phyloP scores from a whole-genome alignment of 2,888 invertebrate genomes.

The Rhagonycha lutea region DNA sequence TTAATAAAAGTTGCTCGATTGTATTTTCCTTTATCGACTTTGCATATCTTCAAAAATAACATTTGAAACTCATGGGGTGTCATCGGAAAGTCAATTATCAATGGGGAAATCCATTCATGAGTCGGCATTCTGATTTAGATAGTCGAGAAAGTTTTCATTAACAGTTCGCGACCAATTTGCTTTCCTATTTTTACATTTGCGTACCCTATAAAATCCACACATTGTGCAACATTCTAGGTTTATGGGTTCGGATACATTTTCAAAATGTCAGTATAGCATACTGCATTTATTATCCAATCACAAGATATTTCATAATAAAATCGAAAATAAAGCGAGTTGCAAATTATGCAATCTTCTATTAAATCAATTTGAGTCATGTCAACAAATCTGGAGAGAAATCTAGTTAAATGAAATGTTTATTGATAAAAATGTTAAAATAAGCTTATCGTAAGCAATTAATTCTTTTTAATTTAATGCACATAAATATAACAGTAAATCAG shows the following conservation, averaged over 20 bases:
- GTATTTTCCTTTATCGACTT: too few relatives aligned
- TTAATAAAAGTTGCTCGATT: not conserved
- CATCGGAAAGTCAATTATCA: not conserved
- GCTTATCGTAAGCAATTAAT: not conserved
- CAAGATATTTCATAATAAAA: not conserved
- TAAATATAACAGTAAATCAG: slow-evolving; percentile 27
- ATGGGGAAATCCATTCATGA: not conserved
- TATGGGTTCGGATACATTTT: not conserved
- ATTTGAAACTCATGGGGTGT: not conserved
- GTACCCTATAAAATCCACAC: not conserved
- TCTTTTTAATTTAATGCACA: not conserved
- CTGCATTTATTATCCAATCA: too few relatives aligned
- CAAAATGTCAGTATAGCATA: not conserved
- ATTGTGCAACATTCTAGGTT: too few relatives aligned
- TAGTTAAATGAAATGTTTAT: not conserved
- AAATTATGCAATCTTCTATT: not conserved
- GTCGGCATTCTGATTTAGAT: not conserved
- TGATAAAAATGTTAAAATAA: not conserved
- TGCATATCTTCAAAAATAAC: not conserved
- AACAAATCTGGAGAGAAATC: not conserved
- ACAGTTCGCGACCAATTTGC: not conserved
- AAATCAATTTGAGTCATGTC: not conserved
- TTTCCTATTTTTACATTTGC: not conserved
- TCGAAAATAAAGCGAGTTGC: not conserved
- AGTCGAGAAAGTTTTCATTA: not conserved